Conservation (phyloP, 2,888 invertebrate species). For the Cheilosia pagana region DNA sequence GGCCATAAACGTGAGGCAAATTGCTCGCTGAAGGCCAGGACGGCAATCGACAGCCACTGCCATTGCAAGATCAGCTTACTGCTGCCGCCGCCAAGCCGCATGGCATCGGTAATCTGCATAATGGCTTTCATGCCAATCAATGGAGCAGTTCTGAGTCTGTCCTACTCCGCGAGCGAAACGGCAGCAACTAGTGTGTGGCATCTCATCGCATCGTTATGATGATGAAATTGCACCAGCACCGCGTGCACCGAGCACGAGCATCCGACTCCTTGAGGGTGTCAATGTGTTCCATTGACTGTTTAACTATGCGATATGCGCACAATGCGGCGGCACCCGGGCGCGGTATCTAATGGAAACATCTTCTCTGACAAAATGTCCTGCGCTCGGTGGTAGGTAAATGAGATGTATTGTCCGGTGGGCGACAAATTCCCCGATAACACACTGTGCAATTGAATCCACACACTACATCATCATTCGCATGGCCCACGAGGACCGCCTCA, state of each 20-base stretch:
- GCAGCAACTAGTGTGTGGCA: slow-evolving; percentile 72
- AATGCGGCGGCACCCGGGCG: background rate
- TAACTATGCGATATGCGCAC: slow-evolving; percentile 2
- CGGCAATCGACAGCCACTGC: slow-evolving; percentile 32
- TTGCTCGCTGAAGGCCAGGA: slow-evolving; percentile 69
- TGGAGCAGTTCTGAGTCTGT: slow-evolving; percentile 31
- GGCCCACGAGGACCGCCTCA: slow-evolving; percentile 1
- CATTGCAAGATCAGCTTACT: slow-evolving; percentile 41
- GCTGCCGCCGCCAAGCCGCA: background rate
- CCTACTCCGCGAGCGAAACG: slow-evolving; percentile 56
- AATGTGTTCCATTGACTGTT: slow-evolving; percentile 60
- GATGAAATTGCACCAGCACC: slow-evolving; percentile 56
- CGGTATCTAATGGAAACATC: slow-evolving; percentile 54
- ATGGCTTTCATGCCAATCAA: slow-evolving; percentile 73
- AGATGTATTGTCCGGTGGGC: slow-evolving; percentile 63
- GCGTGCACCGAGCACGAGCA: slow-evolving; percentile 3
- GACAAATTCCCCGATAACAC: slow-evolving; percentile 70
- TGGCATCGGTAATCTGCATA: slow-evolving; percentile 69
- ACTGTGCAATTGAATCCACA: slow-evolving; percentile 66
- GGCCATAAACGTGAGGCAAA: slow-evolving; percentile 74
- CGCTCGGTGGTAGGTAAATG: slow-evolving; percentile 56
- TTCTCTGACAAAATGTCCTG: slow-evolving; percentile 58
- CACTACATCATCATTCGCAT: slow-evolving; percentile 61
- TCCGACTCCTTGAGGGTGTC: slow-evolving; percentile 63
- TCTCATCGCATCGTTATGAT: slow-evolving; percentile 68